Evolutionary conservation across 2,797 vertebrate species (phyloP).

Genomic region (Mormyrus proboscirostris): DNA sequence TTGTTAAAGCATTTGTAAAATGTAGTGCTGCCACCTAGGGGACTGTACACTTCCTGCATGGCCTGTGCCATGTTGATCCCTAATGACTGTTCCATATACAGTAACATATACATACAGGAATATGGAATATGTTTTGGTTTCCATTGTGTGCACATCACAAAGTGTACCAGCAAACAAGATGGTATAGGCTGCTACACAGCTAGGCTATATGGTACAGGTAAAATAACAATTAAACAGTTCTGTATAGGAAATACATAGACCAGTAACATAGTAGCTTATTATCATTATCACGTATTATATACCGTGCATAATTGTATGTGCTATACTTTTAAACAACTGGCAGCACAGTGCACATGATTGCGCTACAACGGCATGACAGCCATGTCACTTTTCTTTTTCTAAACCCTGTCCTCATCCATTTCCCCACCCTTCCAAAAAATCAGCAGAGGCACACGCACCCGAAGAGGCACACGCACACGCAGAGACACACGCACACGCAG

Average conservation of each 20-base stretch:
- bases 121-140: background rate
- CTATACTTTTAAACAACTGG: background rate
- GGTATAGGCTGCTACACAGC: background rate
- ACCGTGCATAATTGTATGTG: background rate
- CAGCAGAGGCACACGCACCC: background rate
- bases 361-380: background rate
- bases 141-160: background rate
- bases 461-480: background rate
- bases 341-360: background rate
- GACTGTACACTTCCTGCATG: background rate
- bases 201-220: background rate
- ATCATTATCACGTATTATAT: background rate
- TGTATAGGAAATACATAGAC: background rate
- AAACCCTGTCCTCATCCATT: background rate
- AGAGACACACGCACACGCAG: too few species aligned
- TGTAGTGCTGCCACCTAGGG: slow-evolving; percentile 17
- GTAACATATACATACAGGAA: background rate
- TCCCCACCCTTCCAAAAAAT: background rate
- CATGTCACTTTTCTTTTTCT: background rate
- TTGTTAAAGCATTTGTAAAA: background rate
- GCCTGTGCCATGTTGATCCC: background rate
- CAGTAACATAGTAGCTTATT: background rate
- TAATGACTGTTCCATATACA: background rate
- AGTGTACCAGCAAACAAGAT: background rate
- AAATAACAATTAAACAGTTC: background rate